These are phyloP conservation scores for Ibidorhyncha struthersii DNA, from an alignment of 2,113 vertebrate genomes.

Conservation along the genomic window DNA sequence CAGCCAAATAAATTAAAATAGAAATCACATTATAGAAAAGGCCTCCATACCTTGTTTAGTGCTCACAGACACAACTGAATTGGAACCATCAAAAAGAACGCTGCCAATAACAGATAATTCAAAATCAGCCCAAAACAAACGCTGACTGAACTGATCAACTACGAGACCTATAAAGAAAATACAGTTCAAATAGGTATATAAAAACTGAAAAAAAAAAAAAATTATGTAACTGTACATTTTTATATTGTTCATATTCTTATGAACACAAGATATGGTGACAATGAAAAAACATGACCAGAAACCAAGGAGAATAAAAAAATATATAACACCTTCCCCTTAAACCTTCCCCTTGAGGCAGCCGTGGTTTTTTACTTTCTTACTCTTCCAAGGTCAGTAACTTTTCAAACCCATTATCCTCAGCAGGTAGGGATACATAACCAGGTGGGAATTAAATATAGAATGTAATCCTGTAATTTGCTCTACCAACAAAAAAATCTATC, in stretches of 20 bases:
- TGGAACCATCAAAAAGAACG: conserved; percentile 89
- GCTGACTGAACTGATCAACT: conserved; percentile 93
- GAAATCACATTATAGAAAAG: background rate
- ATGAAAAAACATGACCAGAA: background rate
- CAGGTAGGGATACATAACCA: background rate
- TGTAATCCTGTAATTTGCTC: background rate
- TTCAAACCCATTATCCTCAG: background rate
- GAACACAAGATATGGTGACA: background rate
- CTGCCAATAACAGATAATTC: conserved; percentile 94
- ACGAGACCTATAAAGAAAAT: conserved; percentile 83
- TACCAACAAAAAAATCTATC: background rate
- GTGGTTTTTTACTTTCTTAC: background rate
- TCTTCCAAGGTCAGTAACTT: background rate
- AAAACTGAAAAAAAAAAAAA: background rate
- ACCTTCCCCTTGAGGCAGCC: background rate
- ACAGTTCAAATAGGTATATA: background rate
- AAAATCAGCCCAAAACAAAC: conserved; percentile 96
- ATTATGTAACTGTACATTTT: background rate
- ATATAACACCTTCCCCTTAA: background rate
- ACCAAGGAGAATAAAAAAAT: background rate
- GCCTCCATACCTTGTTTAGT: conserved; percentile 86
- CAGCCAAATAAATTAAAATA: background rate
- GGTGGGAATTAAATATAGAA: background rate
- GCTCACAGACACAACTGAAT: conserved; percentile 85
- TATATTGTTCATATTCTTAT: background rate